phyloP scores from a whole-genome alignment of 2,888 invertebrate genomes.

The Cataglyphis altisquamis region DNA sequence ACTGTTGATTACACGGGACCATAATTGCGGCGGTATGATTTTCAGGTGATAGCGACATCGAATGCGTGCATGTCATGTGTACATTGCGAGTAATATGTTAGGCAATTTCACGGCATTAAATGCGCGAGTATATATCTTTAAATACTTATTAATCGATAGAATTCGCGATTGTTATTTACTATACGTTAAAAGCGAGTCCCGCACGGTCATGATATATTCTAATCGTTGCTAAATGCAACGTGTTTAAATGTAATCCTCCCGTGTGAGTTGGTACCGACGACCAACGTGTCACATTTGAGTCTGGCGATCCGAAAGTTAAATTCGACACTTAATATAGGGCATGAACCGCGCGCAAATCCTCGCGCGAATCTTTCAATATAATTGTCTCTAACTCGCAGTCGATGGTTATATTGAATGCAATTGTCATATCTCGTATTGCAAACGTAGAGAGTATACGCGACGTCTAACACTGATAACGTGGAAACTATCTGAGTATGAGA shows the following conservation, averaged over 20 bases:
- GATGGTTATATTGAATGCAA: neutral
- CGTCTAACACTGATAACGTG: neutral
- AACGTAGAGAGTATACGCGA: neutral
- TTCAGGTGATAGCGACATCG: neutral
- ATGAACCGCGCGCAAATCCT: neutral
- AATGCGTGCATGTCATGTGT: neutral
- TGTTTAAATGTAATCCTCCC: neutral
- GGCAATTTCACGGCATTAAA: neutral
- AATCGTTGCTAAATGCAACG: neutral
- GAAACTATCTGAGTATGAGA: neutral
- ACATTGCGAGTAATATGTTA: neutral
- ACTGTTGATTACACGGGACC: neutral
- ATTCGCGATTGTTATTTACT: neutral
- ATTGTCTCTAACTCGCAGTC: too few relatives aligned
- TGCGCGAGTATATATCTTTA: neutral
- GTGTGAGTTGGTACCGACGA: neutral
- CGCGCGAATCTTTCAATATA: neutral
- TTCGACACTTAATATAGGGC: neutral
- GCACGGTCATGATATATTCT: neutral
- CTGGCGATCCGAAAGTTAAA: neutral
- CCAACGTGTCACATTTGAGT: neutral
- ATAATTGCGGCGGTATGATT: neutral
- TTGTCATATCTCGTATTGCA: neutral
- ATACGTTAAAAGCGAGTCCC: neutral
- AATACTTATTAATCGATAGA: neutral